These are phyloP conservation scores for Otocyon megalotis DNA, from an alignment of 2,113 vertebrate genomes.

Conservation along the genomic window DNA sequence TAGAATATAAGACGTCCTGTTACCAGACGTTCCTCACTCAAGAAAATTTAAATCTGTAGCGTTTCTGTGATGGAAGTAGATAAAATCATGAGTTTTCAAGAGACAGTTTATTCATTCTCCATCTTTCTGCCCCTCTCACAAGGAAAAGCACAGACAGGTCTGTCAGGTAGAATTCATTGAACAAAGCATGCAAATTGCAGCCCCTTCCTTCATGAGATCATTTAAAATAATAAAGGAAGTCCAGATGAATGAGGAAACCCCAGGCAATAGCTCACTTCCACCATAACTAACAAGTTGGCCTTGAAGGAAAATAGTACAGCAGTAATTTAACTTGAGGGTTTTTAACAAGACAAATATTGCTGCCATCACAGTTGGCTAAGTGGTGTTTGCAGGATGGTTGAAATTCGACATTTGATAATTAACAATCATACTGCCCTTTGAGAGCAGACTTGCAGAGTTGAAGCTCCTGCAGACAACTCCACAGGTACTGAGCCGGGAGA, in stretches of 20 bases:
- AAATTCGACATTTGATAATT: conserved; percentile 71
- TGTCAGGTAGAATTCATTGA: conserved; percentile 86
- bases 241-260: conserved; percentile 86
- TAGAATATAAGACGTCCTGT: conserved; percentile 57
- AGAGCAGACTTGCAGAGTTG: not conserved
- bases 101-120: conserved; percentile 74
- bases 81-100: conserved; percentile 75
- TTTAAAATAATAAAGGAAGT: conserved; percentile 87
- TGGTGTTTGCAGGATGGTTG: conserved; percentile 70
- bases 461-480: not conserved
- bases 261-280: conserved; percentile 87
- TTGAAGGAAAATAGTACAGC: conserved; percentile 80
- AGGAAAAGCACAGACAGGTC: conserved; percentile 82
- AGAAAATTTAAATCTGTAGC: conserved; percentile 79
- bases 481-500: not conserved
- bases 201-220: conserved; percentile 84
- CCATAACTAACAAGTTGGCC: conserved; percentile 80
- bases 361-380: conserved; percentile 69
- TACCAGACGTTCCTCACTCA: conserved; percentile 67
- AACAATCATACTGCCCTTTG: not conserved
- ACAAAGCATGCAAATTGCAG: conserved; percentile 87
- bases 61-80: conserved; percentile 74
- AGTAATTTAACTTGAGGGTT: conserved; percentile 82
- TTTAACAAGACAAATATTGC: conserved; percentile 80
- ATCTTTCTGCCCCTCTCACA: conserved; percentile 82